These are phyloP conservation scores for Linyphia triangularis DNA, from an alignment of 2,888 invertebrate genomes.

Conservation along the genomic window DNA sequence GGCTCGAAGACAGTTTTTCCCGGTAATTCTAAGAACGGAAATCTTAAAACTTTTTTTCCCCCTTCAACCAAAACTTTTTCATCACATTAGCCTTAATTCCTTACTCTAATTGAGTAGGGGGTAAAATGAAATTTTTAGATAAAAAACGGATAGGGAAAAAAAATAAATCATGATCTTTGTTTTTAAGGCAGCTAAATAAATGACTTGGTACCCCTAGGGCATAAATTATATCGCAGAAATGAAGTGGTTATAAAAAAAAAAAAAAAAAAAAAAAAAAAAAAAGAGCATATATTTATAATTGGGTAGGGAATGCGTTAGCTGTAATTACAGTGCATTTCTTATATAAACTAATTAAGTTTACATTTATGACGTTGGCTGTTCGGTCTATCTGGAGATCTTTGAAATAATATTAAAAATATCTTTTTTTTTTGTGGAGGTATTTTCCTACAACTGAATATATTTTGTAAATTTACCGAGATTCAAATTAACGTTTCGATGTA, in stretches of 20 bases:
- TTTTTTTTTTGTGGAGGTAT: not conserved
- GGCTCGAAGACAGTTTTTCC: not conserved
- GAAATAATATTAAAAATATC: not conserved
- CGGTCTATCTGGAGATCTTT: not conserved
- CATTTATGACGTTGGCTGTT: not conserved
- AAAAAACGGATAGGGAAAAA: not conserved
- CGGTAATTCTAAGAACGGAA: not conserved
- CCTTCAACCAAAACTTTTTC: not conserved
- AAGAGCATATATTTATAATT: not conserved
- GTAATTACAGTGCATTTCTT: not conserved
- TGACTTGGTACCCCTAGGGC: not conserved
- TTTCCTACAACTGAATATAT: too few species aligned
- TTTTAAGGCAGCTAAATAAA: not conserved
- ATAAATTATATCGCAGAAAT: not conserved
- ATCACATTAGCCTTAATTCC: slow-evolving; percentile 3
- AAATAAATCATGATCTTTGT: not conserved
- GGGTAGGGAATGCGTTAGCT: not conserved
- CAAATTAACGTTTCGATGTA: too few species aligned
- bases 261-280: not conserved
- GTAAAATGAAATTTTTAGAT: not conserved
- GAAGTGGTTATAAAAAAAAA: too few species aligned
- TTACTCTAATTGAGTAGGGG: slow-evolving; percentile 2
- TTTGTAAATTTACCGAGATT: too few species aligned
- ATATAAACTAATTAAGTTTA: not conserved
- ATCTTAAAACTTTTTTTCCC: not conserved